Evolutionary conservation across 2,888 invertebrate species (phyloP).

Genomic region (Apamea sordens): DNA sequence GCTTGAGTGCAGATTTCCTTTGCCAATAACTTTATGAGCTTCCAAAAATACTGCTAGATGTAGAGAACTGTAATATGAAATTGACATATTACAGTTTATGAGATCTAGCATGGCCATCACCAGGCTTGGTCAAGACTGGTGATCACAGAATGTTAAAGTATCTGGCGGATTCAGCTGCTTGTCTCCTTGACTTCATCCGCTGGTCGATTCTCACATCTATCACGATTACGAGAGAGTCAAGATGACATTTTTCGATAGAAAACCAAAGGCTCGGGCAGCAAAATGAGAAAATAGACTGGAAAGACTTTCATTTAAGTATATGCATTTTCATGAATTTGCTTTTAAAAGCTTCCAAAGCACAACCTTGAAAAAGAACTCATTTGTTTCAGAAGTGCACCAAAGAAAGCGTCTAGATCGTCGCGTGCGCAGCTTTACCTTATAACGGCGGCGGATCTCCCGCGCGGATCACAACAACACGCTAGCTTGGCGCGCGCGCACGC

Average conservation of each 20-base stretch:
- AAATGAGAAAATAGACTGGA: background rate
- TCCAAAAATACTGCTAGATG: background rate
- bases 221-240: background rate
- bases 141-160: background rate
- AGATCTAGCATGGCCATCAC: no score
- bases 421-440: constrained; percentile 62
- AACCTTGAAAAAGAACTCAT: constrained; percentile 59
- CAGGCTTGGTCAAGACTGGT: background rate
- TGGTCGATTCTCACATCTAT: no score
- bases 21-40: background rate
- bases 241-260: background rate
- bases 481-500: constrained; percentile 75
- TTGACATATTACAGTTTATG: background rate
- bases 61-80: background rate
- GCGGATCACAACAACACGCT: constrained; percentile 72
- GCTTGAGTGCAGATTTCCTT: background rate
- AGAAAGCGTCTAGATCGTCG: constrained; percentile 67
- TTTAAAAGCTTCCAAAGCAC: constrained; percentile 5
- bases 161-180: background rate
- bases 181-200: background rate
- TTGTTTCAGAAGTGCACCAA: constrained; percentile 60
- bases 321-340: background rate
- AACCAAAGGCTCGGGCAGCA: background rate
- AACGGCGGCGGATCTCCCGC: constrained; percentile 64
- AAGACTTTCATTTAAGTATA: background rate